A percentile compares a stretch with the other conserved stretches of the same genome.
Conservation (phyloP, 1,140 invertebrate species). For the Sinonovacula constricta region DNA sequence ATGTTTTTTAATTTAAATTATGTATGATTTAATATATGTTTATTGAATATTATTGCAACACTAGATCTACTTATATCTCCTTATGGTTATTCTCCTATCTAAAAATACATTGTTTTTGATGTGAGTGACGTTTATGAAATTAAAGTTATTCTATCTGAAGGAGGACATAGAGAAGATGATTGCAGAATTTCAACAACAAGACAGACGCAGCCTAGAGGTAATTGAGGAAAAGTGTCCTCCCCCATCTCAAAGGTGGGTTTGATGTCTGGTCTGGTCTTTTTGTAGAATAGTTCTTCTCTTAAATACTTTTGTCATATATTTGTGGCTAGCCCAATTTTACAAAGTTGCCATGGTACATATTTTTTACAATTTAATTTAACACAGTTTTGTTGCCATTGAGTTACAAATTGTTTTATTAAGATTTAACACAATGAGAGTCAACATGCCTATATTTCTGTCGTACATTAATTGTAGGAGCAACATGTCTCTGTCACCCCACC, state of each 20-base stretch:
- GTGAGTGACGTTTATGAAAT: neutral
- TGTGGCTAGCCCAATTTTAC: too few relatives aligned
- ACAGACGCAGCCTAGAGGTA: slow-evolving; percentile 85
- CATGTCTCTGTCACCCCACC: slow-evolving; percentile 89
- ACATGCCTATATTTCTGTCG: too few relatives aligned
- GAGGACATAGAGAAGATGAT: slow-evolving; percentile 92
- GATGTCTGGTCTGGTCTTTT: too few relatives aligned
- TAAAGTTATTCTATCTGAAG: slow-evolving; percentile 80
- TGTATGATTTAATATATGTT: neutral
- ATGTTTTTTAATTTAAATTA: neutral
- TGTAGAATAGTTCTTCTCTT: too few relatives aligned
- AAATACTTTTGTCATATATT: too few relatives aligned
- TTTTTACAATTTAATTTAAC: too few relatives aligned
- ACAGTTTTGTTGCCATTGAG: neutral
- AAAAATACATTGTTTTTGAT: neutral
- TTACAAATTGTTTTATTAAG: neutral
- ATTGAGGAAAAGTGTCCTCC: slow-evolving; percentile 84
- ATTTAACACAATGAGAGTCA: neutral
- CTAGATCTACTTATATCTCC: neutral
- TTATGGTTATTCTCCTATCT: neutral
- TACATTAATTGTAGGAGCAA: slow-evolving; percentile 84
- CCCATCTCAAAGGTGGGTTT: slow-evolving; percentile 82
- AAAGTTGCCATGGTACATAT: too few relatives aligned
- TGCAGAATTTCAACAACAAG: slow-evolving; percentile 89
- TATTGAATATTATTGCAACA: neutral